Evolutionary conservation across 2,797 vertebrate species (phyloP), one percentile per base, ranked within the genome.

Genomic region (Sebastes nivosus): DNA sequence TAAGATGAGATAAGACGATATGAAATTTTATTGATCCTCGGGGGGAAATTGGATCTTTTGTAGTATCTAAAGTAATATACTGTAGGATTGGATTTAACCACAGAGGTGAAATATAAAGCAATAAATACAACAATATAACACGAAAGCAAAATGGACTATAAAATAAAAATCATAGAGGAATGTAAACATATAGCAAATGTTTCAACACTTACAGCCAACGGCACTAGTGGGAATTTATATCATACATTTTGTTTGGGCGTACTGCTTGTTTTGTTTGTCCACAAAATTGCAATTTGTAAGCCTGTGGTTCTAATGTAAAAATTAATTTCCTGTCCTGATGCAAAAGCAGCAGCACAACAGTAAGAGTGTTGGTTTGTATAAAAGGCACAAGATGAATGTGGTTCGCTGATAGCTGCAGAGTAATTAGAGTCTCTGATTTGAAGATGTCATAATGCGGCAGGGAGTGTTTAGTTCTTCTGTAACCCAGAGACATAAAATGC

Each of bases 11-110:
- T 55, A 46, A 70, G 52, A 84, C 36, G 25, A 65, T 60, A 79
- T 80, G 38, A 73, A 74, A 70, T 32, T 58, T 36, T 85, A 75
- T 91, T 65, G 84, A 83, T 87, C 78, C 75, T 72, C 34, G 34
- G n/a, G 34, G 60, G 58, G 79, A 68, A 72, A 61, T 13, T 34
- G 24, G 52, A 38, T 75, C 29, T 67, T 77, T 52, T 77, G 61
- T 67, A 27, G 8, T 22, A 60, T 73, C 24, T 67, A 74, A 67
- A 63, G 60, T 80, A 78, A 58, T 67, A 65, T 25, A 36, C 12
- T 54, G 16, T 22, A 57, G 16, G 58, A 64, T 14, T 6, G 13
- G 22, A 42, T 55, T 73, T 24, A 64, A 65, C 67, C 27, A 25
- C 7, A 55, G 30, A 34, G 8, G n/a, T 46, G 34, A 55, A 69